Percentiles rank a stretch among this genome's conserved stretches.
These are phyloP conservation scores for Chunga burmeisteri DNA, from an alignment of 2,113 vertebrate genomes.

Conservation along the genomic window DNA sequence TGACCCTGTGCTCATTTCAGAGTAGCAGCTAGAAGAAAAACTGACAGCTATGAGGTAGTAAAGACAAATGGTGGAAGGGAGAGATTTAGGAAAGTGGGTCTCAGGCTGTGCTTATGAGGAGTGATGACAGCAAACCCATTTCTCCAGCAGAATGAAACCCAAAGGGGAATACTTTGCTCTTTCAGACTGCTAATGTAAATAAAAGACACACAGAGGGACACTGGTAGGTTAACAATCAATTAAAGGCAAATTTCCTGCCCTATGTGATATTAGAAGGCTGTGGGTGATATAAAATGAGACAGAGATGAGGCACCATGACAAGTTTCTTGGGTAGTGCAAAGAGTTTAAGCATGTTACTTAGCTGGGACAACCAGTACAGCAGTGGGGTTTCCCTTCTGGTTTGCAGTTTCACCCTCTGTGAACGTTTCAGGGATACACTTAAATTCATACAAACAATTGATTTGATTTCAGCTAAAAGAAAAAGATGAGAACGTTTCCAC, in stretches of 20 bases:
- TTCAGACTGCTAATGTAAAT: slow-evolving; percentile 38
- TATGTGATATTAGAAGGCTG: neutral
- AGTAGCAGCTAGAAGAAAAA: slow-evolving; percentile 27
- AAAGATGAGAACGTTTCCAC: neutral
- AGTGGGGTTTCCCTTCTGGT: neutral
- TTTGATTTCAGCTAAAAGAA: neutral
- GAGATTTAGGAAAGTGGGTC: neutral
- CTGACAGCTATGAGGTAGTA: slow-evolving; percentile 48
- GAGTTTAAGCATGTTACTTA: neutral
- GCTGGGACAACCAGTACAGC: neutral
- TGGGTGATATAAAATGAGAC: neutral
- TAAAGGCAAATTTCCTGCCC: neutral
- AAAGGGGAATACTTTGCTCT: slow-evolving; percentile 21
- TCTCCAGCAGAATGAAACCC: slow-evolving; percentile 35
- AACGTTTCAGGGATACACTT: neutral
- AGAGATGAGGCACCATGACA: neutral
- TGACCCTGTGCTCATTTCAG: neutral
- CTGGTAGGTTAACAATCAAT: slow-evolving; percentile 39
- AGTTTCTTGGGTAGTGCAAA: neutral
- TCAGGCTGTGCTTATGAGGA: slow-evolving; percentile 34
- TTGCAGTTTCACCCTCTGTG: neutral
- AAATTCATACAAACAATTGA: neutral
- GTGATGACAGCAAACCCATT: slow-evolving; percentile 52
- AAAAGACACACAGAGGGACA: neutral
- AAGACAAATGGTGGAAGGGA: slow-evolving; percentile 39